A percentile compares a stretch with the other conserved stretches of the same genome.
Evolutionary conservation across 2,797 vertebrate species (phyloP).

Genomic region (Oreochromis grahami): DNA sequence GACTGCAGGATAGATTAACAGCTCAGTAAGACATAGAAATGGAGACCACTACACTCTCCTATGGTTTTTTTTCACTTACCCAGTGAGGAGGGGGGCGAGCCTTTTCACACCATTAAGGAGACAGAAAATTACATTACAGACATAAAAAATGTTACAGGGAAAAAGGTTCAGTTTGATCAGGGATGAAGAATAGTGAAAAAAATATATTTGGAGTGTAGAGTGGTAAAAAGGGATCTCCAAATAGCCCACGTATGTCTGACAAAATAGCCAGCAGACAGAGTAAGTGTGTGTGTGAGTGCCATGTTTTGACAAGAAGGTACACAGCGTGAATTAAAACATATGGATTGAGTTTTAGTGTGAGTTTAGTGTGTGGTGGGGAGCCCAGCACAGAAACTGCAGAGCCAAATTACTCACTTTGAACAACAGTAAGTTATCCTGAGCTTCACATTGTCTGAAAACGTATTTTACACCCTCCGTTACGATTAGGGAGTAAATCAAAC

Average conservation of each 20-base stretch:
- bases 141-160: background rate
- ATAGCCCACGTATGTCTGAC: background rate
- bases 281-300: background rate
- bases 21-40: background rate
- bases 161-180: background rate
- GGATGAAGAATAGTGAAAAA: background rate
- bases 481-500: background rate
- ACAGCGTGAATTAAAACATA: background rate
- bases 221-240: background rate
- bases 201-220: background rate
- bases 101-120: background rate
- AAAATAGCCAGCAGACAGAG: background rate
- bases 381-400: background rate
- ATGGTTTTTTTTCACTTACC: background rate
- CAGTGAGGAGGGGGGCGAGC: background rate
- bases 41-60: background rate
- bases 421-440: background rate
- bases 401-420: background rate
- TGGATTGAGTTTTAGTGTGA: background rate
- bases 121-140: background rate
- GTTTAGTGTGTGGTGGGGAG: background rate
- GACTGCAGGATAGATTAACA: background rate
- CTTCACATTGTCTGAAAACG: background rate
- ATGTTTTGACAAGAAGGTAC: background rate
- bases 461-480: background rate